Evolutionary conservation across 2,888 invertebrate species (phyloP).

Genomic region (Halictus quadricinctus): DNA sequence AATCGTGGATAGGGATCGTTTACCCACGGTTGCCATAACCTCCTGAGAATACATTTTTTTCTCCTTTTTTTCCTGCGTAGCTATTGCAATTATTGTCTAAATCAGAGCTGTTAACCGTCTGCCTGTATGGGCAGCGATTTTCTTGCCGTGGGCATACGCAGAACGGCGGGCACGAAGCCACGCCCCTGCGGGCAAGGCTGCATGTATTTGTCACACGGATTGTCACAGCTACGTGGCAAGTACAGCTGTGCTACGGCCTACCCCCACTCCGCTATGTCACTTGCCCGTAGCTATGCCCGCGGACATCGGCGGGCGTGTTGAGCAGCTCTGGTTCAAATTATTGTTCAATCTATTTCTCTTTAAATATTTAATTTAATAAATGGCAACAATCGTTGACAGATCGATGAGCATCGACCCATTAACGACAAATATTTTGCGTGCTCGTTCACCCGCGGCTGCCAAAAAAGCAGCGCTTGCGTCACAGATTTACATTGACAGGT

Average conservation of each 20-base stretch:
- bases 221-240: no score
- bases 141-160: no score
- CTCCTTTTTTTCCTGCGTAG: not conserved
- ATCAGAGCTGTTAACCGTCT: not conserved
- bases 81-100: not conserved
- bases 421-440: not conserved
- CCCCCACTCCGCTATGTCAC: no score
- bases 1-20: not conserved
- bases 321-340: not conserved
- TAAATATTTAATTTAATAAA: not conserved
- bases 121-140: no score
- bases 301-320: no score
- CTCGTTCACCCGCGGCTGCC: conserved; percentile 9
- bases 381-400: not conserved
- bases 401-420: not conserved
- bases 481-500: conserved; percentile 58
- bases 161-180: no score
- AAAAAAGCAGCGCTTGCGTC: conserved; percentile 10
- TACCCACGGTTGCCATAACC: not conserved
- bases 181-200: no score
- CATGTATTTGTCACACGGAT: no score
- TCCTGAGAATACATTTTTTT: not conserved
- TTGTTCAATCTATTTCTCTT: not conserved
- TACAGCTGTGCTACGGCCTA: no score
- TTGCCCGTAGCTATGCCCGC: no score